These are phyloP conservation scores for Megaceryle torquata DNA, from an alignment of 2,113 vertebrate genomes.

Conservation along the genomic window DNA sequence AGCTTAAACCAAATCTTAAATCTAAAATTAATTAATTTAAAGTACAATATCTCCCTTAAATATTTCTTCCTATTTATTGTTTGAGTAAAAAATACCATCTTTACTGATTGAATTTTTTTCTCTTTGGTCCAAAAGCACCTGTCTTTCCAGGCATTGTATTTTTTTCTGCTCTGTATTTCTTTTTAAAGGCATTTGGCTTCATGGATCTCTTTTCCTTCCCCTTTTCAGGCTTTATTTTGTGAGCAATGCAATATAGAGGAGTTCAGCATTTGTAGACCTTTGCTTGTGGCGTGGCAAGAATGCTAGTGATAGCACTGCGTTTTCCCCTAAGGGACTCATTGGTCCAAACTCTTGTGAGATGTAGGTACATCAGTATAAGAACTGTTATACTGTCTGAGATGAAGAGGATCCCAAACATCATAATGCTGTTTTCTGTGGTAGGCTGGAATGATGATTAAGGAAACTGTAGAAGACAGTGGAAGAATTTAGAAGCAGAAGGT, in stretches of 20 bases:
- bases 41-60: neutral
- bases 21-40: neutral
- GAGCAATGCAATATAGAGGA: neutral
- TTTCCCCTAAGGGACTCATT: neutral
- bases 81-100: neutral
- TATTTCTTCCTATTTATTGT: neutral
- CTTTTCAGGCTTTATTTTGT: neutral
- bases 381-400: neutral
- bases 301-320: fast-evolving
- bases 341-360: neutral
- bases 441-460: neutral
- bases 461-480: neutral
- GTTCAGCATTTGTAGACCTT: neutral
- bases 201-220: neutral
- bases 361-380: neutral
- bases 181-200: neutral
- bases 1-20: neutral
- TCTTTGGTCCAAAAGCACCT: neutral
- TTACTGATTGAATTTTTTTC: neutral
- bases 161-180: neutral
- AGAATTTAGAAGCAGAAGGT: neutral
- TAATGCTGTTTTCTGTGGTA: neutral
- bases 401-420: neutral
- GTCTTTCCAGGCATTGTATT: neutral
- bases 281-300: neutral